phyloP scores from a whole-genome alignment of 2,797 vertebrate species.

The Malurus splendens region DNA sequence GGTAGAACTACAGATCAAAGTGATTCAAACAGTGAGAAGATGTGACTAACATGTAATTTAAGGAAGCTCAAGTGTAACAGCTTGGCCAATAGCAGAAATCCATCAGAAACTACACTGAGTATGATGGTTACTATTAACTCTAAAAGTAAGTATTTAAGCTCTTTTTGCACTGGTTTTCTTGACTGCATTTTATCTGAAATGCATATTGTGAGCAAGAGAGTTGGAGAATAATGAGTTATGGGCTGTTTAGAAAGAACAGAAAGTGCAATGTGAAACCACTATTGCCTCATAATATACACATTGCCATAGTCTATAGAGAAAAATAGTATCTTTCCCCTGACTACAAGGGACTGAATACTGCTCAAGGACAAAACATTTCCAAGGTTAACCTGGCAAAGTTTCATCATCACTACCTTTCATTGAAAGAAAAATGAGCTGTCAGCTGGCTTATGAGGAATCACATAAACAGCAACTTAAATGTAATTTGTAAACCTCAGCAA shows the following conservation, averaged over 20 bases:
- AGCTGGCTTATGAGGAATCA: background rate
- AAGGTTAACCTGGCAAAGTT: background rate
- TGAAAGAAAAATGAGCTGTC: background rate
- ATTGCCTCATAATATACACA: background rate
- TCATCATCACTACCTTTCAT: background rate
- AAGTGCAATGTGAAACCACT: background rate
- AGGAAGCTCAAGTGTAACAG: background rate
- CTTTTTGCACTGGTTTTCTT: background rate
- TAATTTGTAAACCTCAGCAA: background rate
- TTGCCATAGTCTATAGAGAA: background rate
- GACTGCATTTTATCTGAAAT: background rate
- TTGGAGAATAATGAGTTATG: background rate
- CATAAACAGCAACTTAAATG: background rate
- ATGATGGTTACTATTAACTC: background rate
- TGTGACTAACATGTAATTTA: background rate
- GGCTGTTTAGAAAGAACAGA: background rate
- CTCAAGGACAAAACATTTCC: background rate
- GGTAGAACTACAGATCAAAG: background rate
- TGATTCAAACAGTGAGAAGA: background rate
- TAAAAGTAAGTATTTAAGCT: background rate
- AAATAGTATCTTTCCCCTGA: background rate
- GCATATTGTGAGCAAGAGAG: background rate
- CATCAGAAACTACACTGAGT: background rate
- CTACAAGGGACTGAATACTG: background rate
- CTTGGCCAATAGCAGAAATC: background rate